These are phyloP conservation scores for Capromys pilorides DNA, from an alignment of 2,797 vertebrate species.

Conservation along the genomic window DNA sequence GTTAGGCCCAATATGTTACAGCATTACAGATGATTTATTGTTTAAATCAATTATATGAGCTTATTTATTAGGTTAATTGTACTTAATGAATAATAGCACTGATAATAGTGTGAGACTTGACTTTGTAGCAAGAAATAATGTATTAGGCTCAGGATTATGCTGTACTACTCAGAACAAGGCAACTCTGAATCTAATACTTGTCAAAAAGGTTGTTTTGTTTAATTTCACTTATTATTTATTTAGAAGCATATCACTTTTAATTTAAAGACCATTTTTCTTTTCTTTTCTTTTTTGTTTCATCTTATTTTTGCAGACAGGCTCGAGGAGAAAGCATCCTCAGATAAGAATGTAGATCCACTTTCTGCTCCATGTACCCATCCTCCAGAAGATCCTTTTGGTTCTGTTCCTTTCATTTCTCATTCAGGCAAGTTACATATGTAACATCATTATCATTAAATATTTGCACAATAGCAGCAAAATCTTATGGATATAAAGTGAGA, in stretches of 20 bases:
- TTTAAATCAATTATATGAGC: constrained; percentile 31
- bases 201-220: constrained; percentile 50
- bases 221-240: constrained; percentile 73
- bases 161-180: background rate
- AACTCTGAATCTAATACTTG: constrained; percentile 38
- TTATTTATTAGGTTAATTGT: constrained; percentile 25
- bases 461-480: background rate
- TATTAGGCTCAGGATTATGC: background rate
- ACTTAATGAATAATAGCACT: constrained; percentile 28
- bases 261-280: constrained; percentile 81
- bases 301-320: constrained; percentile 92
- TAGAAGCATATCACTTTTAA: constrained; percentile 61
- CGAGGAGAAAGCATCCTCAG: constrained; percentile 88
- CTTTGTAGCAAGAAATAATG: constrained; percentile 1
- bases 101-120: background rate
- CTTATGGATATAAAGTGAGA: background rate
- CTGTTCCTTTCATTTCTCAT: constrained; percentile 95
- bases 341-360: constrained; percentile 86
- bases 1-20: constrained; percentile 9
- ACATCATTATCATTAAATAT: constrained; percentile 57
- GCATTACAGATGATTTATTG: constrained; percentile 2
- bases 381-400: constrained; percentile 96
- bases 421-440: constrained; percentile 94
- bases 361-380: constrained; percentile 87
- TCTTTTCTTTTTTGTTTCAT: constrained; percentile 86